Evolutionary conservation across 2,797 vertebrate genomes (phyloP).

Genomic region (Mormyrus hasselquistii): DNA sequence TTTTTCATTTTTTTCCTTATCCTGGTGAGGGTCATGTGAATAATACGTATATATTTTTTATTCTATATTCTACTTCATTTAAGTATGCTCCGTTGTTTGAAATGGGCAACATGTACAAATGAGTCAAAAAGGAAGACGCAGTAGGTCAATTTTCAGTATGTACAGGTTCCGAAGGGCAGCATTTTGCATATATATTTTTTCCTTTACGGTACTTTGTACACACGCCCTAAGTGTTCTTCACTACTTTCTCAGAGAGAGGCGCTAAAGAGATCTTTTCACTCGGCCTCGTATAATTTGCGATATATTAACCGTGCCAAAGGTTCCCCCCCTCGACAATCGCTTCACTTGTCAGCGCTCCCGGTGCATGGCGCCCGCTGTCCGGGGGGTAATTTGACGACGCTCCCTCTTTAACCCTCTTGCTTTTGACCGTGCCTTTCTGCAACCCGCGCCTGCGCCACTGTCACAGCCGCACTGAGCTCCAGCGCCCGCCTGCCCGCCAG

Average conservation of each 20-base stretch:
- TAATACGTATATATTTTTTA: not conserved
- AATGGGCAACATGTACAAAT: not conserved
- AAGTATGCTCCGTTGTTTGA: not conserved
- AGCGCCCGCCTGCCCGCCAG: conserved; percentile 38
- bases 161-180: not conserved
- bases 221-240: conserved; percentile 12
- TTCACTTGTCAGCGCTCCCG: not conserved
- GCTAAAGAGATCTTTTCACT: not conserved
- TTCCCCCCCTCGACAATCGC: not conserved
- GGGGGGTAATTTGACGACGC: conserved; percentile 61
- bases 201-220: conserved; percentile 15
- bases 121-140: not conserved
- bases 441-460: conserved; percentile 64
- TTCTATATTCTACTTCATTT: not conserved
- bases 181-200: not conserved
- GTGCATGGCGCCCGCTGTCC: conserved; percentile 11
- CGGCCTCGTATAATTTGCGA: not conserved
- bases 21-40: not conserved
- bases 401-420: conserved; percentile 54
- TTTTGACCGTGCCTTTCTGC: conserved; percentile 53
- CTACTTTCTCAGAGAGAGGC: not conserved
- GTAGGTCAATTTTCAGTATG: not conserved
- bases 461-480: conserved; percentile 38
- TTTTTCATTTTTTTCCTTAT: not conserved
- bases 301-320: not conserved